phyloP scores from a whole-genome alignment of 2,113 vertebrate genomes.

The Oryzias woworae region DNA sequence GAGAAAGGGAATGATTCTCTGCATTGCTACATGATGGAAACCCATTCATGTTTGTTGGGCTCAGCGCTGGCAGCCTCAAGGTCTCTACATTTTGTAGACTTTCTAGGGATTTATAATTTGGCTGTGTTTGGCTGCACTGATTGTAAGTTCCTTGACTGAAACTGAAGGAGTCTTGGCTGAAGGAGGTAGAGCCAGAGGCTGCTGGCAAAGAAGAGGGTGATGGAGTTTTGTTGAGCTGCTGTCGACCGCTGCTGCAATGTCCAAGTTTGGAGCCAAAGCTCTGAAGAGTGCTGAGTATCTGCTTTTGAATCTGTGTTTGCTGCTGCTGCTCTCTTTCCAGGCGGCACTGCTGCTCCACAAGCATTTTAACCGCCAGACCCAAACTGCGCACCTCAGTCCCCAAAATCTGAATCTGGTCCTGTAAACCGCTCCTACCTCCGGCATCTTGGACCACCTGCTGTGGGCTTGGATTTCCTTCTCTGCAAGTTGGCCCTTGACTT shows the following conservation, averaged over 20 bases:
- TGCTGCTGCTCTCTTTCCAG: slow-evolving; percentile 81
- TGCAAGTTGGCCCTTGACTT: slow-evolving; percentile 36
- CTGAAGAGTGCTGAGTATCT: slow-evolving; percentile 82
- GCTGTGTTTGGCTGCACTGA: slow-evolving; percentile 68
- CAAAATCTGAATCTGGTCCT: slow-evolving; percentile 77
- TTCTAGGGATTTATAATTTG: slow-evolving; percentile 66
- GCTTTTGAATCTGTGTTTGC: slow-evolving; percentile 84
- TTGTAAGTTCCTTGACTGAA: slow-evolving; percentile 73
- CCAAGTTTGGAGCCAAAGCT: slow-evolving; percentile 69
- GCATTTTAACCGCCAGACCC: slow-evolving; percentile 72
- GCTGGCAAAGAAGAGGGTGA: slow-evolving; percentile 56
- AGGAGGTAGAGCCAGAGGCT: slow-evolving; percentile 59
- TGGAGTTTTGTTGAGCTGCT: slow-evolving; percentile 55
- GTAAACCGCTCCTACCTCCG: slow-evolving; percentile 28
- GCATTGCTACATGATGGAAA: slow-evolving; percentile 67
- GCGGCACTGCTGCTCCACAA: slow-evolving; percentile 78
- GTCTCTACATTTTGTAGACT: slow-evolving; percentile 65
- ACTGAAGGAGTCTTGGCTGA: slow-evolving; percentile 56
- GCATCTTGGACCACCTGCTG: slow-evolving; percentile 54
- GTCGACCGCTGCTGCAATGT: slow-evolving; percentile 47
- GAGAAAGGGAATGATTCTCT: slow-evolving; percentile 58
- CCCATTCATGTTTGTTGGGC: slow-evolving; percentile 67
- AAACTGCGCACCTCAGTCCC: slow-evolving; percentile 76
- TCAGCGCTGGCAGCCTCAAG: slow-evolving; percentile 72
- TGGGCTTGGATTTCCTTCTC: slow-evolving; percentile 50